Evolutionary conservation across 2,888 invertebrate species (phyloP).

Genomic region (Ditula angustiorana): DNA sequence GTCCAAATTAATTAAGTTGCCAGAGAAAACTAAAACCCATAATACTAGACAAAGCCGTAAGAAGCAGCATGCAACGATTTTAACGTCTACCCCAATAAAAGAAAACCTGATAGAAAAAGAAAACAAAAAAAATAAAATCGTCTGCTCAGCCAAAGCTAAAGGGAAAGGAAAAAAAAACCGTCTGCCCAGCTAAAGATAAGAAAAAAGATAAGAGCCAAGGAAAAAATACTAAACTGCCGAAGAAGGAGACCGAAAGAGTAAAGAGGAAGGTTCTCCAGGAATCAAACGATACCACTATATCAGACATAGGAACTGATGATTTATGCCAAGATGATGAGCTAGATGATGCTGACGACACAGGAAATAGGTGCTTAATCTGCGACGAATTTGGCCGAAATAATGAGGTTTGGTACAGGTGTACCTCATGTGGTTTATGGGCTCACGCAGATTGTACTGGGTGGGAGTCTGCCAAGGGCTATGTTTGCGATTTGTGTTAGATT

Average conservation of each 20-base stretch:
- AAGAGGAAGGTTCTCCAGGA: background rate
- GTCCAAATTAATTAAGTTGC: slow-evolving; percentile 44
- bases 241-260: background rate
- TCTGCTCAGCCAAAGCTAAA: slow-evolving; percentile 39
- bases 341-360: background rate
- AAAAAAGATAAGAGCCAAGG: background rate
- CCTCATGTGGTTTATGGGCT: slow-evolving; percentile 44
- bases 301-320: background rate
- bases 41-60: slow-evolving; percentile 43
- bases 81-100: slow-evolving; percentile 44
- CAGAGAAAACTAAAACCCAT: slow-evolving; percentile 34
- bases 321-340: background rate
- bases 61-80: slow-evolving; percentile 46
- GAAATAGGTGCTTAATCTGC: slow-evolving; percentile 35
- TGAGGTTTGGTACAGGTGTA: slow-evolving; percentile 43
- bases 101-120: slow-evolving; percentile 43
- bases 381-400: slow-evolving; percentile 42
- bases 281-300: background rate
- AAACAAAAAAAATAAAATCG: slow-evolving; percentile 44
- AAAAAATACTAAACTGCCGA: background rate
- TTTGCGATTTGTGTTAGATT: slow-evolving; percentile 15
- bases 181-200: background rate
- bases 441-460: slow-evolving; percentile 41
- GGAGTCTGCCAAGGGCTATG: background rate
- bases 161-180: slow-evolving; percentile 27